Percentiles rank a stretch among this genome's conserved stretches.
phyloP scores from a whole-genome alignment of 2,888 invertebrate genomes.

The Pediacus dermestoides region DNA sequence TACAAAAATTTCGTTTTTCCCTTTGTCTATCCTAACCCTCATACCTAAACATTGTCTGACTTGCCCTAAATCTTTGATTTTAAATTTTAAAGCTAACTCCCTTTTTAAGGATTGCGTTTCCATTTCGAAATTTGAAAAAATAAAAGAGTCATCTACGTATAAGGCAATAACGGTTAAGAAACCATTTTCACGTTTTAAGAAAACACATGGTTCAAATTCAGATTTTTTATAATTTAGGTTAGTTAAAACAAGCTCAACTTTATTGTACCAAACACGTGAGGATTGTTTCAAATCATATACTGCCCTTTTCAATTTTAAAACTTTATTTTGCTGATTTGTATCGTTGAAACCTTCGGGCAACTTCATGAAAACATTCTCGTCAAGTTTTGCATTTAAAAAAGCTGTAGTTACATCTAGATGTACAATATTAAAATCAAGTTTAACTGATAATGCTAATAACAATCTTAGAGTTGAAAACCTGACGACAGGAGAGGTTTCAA shows the following conservation, averaged over 20 bases:
- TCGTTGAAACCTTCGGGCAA: conserved; percentile 21
- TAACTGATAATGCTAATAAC: conserved; percentile 25
- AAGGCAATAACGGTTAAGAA: conserved; percentile 13
- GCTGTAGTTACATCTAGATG: conserved; percentile 28
- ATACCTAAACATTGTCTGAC: conserved; percentile 12
- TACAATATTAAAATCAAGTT: conserved; percentile 20
- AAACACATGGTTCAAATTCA: conserved; percentile 16
- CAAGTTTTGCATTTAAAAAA: conserved; percentile 25
- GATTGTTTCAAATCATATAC: conserved; percentile 18
- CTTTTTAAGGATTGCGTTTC: neutral
- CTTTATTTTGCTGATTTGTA: conserved; percentile 15
- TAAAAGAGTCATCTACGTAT: conserved; percentile 16
- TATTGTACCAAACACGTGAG: conserved; percentile 10
- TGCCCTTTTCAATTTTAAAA: conserved; percentile 21
- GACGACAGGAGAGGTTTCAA: conserved; percentile 23
- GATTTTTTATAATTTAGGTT: conserved; percentile 21
- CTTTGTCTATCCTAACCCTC: neutral
- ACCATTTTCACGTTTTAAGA: conserved; percentile 4
- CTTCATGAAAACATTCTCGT: conserved; percentile 25
- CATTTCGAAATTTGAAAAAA: conserved; percentile 6
- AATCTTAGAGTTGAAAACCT: conserved; percentile 23
- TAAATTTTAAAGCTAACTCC: conserved; percentile 9
- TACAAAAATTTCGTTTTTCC: neutral
- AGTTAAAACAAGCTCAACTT: conserved; percentile 15
- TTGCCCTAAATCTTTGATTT: conserved; percentile 13